Evolutionary conservation across 1,140 invertebrate species (phyloP), one percentile per base, ranked within the genome.

Genomic region (Arion vulgaris): DNA sequence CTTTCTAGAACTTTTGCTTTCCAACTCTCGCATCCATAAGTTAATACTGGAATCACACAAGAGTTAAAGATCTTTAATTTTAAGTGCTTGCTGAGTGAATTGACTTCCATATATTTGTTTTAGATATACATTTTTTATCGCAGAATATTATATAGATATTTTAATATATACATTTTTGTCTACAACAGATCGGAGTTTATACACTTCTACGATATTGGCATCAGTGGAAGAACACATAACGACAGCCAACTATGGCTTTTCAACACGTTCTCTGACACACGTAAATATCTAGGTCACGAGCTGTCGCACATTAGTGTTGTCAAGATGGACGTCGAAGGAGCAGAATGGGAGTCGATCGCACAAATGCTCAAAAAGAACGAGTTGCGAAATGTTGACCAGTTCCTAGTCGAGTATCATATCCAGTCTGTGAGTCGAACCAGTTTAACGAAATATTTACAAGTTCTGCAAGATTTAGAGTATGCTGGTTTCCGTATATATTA

Each of bases 271-370:
- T 36, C n/a, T 7, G 75, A 78, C 28, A 57, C 62, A 28, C n/a
- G 53, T 9, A 38, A 32, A 34, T 26, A 32, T 11, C 53, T 78
- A 13, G 51, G 51, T 2, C 75, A 78, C n/a, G 1, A 23, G 17
- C 11, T 32, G 13, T 26, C 7, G 23, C n/a, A 11, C 9, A 62
- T 78, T 23, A 51, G 62, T 34, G 34, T 78, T 11, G 34, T 78
- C 19, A 78, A 78, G 53, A 78, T 78, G 53, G 75, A 78, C 51
- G 38, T 78, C 4, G 75, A 78, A 34, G 19, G 53, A 2, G 4
- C 15, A 7, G 75, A 78, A 51, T 78, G 75, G 75, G 38, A 71
- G 7, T 7, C 34, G 2, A 4, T 71, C 15, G 15, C 28, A 11
- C 11, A 71, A 34, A 71, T 71, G 69, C 15, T 71, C 15, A 36